Percentiles rank a stretch among this genome's conserved stretches.
Evolutionary conservation across 2,888 invertebrate species (phyloP).

Genomic region (Eupithecia pulchellata): DNA sequence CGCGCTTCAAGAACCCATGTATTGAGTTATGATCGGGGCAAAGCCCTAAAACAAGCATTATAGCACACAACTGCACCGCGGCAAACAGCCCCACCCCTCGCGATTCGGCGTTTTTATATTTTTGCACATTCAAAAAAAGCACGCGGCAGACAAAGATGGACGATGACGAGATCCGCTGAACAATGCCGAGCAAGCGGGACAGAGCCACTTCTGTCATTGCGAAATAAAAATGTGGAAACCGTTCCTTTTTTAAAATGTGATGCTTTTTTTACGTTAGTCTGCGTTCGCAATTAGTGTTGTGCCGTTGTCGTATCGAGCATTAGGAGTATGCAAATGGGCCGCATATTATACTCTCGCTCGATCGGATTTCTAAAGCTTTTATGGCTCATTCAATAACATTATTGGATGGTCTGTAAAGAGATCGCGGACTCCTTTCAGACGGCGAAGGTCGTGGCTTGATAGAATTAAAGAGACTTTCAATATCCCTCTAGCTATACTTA

Average conservation of each 20-base stretch:
- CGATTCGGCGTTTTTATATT: slow-evolving; percentile 84
- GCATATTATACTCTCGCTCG: slow-evolving; percentile 36
- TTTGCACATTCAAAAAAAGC: slow-evolving; percentile 84
- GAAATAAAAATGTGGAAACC: slow-evolving; percentile 84
- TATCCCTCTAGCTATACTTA: slow-evolving; percentile 38
- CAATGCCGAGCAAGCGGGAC: slow-evolving; percentile 80
- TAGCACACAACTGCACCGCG: slow-evolving; percentile 75
- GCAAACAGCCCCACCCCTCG: slow-evolving; percentile 68
- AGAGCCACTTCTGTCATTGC: slow-evolving; percentile 77
- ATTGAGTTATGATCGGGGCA: slow-evolving; percentile 84
- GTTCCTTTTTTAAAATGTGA: slow-evolving; percentile 82
- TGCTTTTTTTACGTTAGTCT: slow-evolving; percentile 84
- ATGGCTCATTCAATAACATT: slow-evolving; percentile 60
- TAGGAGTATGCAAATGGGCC: slow-evolving; percentile 75
- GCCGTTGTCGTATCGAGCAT: slow-evolving; percentile 74
- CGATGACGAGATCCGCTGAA: slow-evolving; percentile 78
- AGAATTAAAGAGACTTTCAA: slow-evolving; percentile 52
- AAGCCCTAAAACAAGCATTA: slow-evolving; percentile 82
- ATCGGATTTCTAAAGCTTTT: slow-evolving; percentile 64
- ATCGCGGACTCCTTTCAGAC: slow-evolving; percentile 64
- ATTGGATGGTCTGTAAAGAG: slow-evolving; percentile 55
- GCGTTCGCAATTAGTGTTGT: slow-evolving; percentile 85
- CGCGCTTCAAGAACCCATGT: slow-evolving; percentile 56
- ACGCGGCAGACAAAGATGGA: slow-evolving; percentile 83
- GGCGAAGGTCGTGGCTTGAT: slow-evolving; percentile 67